Evolutionary conservation across 2,797 vertebrate species (phyloP), one percentile per base, ranked within the genome.

Genomic region (Diplodus puntazzo): DNA sequence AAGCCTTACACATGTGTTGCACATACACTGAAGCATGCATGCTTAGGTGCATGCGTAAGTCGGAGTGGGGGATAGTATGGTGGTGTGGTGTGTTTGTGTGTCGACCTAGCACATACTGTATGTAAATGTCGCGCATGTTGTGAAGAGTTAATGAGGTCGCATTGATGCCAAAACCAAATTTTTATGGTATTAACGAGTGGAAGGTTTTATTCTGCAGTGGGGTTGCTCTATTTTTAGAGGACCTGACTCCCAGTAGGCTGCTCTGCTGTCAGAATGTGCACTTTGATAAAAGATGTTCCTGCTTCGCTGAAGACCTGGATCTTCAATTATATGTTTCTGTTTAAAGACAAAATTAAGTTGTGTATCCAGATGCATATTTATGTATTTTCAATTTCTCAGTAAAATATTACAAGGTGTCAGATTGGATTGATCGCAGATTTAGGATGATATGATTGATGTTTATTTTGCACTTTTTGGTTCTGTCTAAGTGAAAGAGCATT

Each of bases 1-100:
- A 73, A 86, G 83, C 83, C 69, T 21, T 48, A 68, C 76, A 73
- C 66, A 73, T 81, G 69, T 77, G 85, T 63, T 73, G 77, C 70
- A 77, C 78, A 77, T 77, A 73, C 54, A 73, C 52, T 70, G 61
- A 69, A 70, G 59, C 73, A 72, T 81, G 66, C 57, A 65, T 30
- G 64, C 80, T 69, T 66, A 50, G 62, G 61, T 77, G 77, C 68
- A 54, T 54, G 39, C 76, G 69, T 53, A 75, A 74, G 68, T 88
- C 34, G 49, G 64, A 12, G 48, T 61, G 43, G 60, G 49, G 45
- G 20, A 3, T 46, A 17, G 21, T 42, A 54, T 20, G 27, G n/a
- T 52, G 25, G 58, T 62, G 20, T 20, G 23, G 65, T 46, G 11
- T 75, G 69, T 67, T n/a, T 69, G 23, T 73, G 30, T 62, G 65